Percentiles rank a stretch among this genome's conserved stretches.
These are phyloP conservation scores for Andrena bucephala DNA, from an alignment of 2,888 invertebrate species.

Conservation along the genomic window DNA sequence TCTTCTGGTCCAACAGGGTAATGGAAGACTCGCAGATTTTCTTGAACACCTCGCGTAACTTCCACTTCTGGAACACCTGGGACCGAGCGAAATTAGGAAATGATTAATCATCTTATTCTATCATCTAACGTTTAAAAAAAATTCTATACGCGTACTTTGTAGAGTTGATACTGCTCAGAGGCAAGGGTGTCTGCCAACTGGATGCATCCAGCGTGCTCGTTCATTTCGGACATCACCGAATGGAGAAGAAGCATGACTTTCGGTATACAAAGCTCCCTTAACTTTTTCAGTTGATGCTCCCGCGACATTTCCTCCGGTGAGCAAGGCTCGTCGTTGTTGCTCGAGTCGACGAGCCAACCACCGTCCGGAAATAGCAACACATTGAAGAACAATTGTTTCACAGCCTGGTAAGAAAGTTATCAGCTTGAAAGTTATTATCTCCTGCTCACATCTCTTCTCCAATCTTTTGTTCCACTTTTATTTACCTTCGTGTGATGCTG, in stretches of 20 bases:
- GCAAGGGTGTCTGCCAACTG: conserved; percentile 93
- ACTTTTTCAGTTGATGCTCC: conserved; percentile 89
- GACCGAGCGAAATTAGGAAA: conserved; percentile 3
- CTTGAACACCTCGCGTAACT: conserved; percentile 91
- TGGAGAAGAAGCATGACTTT: conserved; percentile 92
- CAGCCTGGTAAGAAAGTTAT: conserved; percentile 86
- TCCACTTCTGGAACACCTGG: conserved; percentile 89
- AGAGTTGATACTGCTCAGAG: conserved; percentile 91
- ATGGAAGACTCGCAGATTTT: conserved; percentile 93
- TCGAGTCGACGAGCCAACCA: conserved; percentile 94
- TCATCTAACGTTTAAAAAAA: background rate
- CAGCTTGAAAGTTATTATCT: conserved; percentile 13
- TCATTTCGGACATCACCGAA: conserved; percentile 91
- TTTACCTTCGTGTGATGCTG: conserved; percentile 89
- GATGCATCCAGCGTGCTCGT: conserved; percentile 91
- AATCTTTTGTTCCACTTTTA: background rate
- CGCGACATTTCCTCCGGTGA: conserved; percentile 87
- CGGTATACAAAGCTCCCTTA: conserved; percentile 94
- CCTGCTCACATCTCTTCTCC: background rate
- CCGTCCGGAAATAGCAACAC: conserved; percentile 95
- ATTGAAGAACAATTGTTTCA: conserved; percentile 93
- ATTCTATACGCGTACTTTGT: conserved; percentile 87
- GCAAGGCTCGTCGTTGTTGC: conserved; percentile 83
- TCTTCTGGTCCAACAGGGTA: conserved; percentile 90
- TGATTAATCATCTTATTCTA: background rate